These are phyloP conservation scores for Trichosurus vulpecula DNA, from an alignment of 2,797 vertebrate genomes.

Conservation along the genomic window DNA sequence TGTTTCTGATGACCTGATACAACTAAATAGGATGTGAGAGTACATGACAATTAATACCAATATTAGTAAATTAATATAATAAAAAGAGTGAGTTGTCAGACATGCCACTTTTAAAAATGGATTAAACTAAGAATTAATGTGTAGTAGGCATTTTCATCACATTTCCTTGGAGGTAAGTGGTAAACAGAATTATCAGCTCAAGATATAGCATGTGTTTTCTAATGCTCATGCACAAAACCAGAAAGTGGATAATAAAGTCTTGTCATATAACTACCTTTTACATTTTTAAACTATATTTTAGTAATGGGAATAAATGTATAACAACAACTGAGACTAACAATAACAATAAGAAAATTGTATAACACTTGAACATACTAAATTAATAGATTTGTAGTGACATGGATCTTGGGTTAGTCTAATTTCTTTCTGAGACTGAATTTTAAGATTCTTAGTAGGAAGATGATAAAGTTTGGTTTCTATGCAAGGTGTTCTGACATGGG, in stretches of 20 bases:
- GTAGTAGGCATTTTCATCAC: constrained; percentile 41
- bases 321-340: constrained; percentile 65
- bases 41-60: neutral
- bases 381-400: constrained; percentile 53
- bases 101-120: constrained; percentile 45
- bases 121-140: constrained; percentile 25
- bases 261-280: constrained; percentile 74
- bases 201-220: constrained; percentile 55
- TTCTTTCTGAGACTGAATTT: neutral
- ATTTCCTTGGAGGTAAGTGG: constrained; percentile 14
- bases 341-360: constrained; percentile 71
- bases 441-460: neutral
- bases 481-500: constrained; percentile 49
- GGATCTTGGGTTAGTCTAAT: constrained; percentile 64
- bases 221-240: constrained; percentile 50
- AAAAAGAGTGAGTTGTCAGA: neutral
- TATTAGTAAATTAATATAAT: neutral
- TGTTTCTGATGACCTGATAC: neutral
- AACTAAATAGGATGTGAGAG: neutral
- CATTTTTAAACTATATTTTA: constrained; percentile 48
- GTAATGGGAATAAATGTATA: constrained; percentile 75
- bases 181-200: constrained; percentile 60
- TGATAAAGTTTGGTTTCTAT: constrained; percentile 6
- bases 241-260: constrained; percentile 68
- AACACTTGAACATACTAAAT: constrained; percentile 65